These are phyloP conservation scores for Cheirogaleus medius DNA, from an alignment of 2,113 vertebrate species.

Conservation along the genomic window DNA sequence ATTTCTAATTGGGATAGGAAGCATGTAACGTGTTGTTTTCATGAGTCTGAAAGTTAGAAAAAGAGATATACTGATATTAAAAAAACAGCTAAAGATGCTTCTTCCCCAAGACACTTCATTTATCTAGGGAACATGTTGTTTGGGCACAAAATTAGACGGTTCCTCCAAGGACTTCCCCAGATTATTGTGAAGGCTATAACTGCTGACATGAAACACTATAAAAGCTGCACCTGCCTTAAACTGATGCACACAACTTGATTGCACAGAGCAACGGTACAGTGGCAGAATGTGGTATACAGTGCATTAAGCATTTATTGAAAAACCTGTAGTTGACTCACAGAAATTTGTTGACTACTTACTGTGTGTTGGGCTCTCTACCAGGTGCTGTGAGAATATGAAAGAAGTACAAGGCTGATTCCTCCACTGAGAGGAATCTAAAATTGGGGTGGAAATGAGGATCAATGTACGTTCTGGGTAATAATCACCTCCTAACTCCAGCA, in stretches of 20 bases:
- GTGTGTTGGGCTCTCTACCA: background rate
- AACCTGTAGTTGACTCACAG: background rate
- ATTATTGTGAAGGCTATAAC: background rate
- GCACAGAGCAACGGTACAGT: background rate
- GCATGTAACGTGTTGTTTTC: background rate
- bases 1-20: background rate
- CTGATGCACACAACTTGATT: too few species aligned
- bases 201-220: background rate
- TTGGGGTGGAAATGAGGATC: background rate
- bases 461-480: background rate
- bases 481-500: background rate
- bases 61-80: background rate
- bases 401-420: background rate
- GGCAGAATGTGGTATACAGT: background rate
- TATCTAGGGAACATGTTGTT: background rate
- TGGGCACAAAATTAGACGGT: background rate
- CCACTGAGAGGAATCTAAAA: background rate
- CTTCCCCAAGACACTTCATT: background rate
- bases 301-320: background rate
- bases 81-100: background rate
- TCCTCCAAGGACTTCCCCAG: background rate
- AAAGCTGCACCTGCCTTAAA: background rate
- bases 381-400: background rate
- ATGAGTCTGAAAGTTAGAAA: background rate
- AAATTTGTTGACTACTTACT: background rate